Evolutionary conservation across 2,113 vertebrate species (phyloP), one percentile per base, ranked within the genome.

Genomic region (Speoplatyrhinus poulsoni): DNA sequence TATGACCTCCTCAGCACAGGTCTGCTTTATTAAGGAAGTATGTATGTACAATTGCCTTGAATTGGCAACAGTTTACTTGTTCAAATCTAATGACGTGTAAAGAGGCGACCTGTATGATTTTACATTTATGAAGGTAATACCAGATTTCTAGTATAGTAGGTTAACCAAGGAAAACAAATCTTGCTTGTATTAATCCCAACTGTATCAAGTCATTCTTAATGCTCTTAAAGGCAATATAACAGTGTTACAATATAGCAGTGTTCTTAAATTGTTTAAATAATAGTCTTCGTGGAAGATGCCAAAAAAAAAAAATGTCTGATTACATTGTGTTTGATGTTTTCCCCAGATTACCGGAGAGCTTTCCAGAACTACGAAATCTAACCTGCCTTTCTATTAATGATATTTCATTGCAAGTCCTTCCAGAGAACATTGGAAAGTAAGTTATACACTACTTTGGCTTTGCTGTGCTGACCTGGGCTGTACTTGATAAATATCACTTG

Each of bases 361-460:
- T 99, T 89, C 93, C 95, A 49, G 96, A 98, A 80, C 90, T 99
- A 66, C 92, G 93, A 84, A 98, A 95, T 85, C 91, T 99, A 84
- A 96, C 95, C 0, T 98, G 95, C 92, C 96, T 99, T 87, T 98
- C 98, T 85, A 95, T 98, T 87, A 99, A 99, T 87, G 98, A 99
- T 89, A 96, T 99, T 93, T 99, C 98, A 52, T 89, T 99, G 79
- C 96, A 98, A 86, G 90, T 86, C 75, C 95, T 99, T 89, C 98
- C 98, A 85, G 96, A 97, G 60, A 97, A 99, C 91, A 96, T 99
- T 88, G 98, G 98, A 88, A 99, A 98, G 98, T 99, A 95, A 97
- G 96, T 95, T 26, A 26, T 26, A 26, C 26, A 2, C 26, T 26
- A 26, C 26, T 26, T 26, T 26, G 1, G 26, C 26, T 2, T 26